Percentiles rank a stretch among this genome's conserved stretches.
Conservation (phyloP, 2,888 invertebrate genomes). For the Rosalia funebris region DNA sequence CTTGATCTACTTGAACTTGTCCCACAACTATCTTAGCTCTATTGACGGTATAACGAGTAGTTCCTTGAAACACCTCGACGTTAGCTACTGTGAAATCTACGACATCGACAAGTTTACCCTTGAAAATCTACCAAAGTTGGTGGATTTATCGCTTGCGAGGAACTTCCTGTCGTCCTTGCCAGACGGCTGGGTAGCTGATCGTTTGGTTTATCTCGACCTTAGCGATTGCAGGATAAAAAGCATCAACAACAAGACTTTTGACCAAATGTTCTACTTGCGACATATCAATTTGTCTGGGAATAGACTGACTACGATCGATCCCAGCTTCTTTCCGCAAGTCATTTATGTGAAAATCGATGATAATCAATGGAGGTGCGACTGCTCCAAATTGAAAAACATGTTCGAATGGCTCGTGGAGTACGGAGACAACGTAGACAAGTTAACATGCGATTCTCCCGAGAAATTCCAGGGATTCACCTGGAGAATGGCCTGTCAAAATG, state of each 20-base stretch:
- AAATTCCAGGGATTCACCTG: slow-evolving; percentile 73
- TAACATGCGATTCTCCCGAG: slow-evolving; percentile 75
- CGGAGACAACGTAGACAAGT: slow-evolving; percentile 59
- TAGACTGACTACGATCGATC: slow-evolving; percentile 72
- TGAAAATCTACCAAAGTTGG: slow-evolving; percentile 69
- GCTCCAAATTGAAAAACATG: slow-evolving; percentile 70
- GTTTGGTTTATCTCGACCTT: slow-evolving; percentile 70
- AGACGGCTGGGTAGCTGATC: slow-evolving; percentile 69
- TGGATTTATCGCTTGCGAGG: slow-evolving; percentile 72
- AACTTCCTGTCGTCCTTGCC: slow-evolving; percentile 75
- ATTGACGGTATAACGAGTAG: slow-evolving; percentile 70
- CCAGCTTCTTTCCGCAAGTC: slow-evolving; percentile 70
- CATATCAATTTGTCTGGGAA: slow-evolving; percentile 76
- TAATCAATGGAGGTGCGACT: slow-evolving; percentile 83
- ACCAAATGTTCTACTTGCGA: slow-evolving; percentile 70
- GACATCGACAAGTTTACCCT: slow-evolving; percentile 69
- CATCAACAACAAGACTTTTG: slow-evolving; percentile 73
- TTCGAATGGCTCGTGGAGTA: slow-evolving; percentile 72
- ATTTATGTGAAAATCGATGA: slow-evolving; percentile 71
- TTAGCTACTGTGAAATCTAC: slow-evolving; percentile 75
- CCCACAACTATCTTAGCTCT: slow-evolving; percentile 72
- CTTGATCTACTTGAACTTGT: slow-evolving; percentile 71
- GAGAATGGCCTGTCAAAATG: slow-evolving; percentile 73
- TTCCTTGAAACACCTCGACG: slow-evolving; percentile 69
- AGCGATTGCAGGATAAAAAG: slow-evolving; percentile 71